Evolutionary conservation across 2,797 vertebrate species (phyloP).

Genomic region (Smutsia gigantea): DNA sequence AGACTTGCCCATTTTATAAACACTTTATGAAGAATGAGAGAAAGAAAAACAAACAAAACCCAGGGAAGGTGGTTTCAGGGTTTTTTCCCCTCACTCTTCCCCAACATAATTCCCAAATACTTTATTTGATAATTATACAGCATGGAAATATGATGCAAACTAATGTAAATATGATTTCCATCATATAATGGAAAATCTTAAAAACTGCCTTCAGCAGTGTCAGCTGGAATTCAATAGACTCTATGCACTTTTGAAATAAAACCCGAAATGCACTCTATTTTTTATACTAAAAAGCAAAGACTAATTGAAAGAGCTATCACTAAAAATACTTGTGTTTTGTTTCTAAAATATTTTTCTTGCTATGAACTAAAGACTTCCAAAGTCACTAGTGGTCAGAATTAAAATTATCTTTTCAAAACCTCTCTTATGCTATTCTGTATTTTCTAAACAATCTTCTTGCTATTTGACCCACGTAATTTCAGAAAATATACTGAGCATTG

Average conservation of each 20-base stretch:
- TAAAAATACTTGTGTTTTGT: conserved; percentile 68
- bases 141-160: conserved; percentile 74
- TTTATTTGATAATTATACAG: conserved; percentile 80
- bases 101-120: conserved; percentile 57
- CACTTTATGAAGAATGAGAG: conserved; percentile 54
- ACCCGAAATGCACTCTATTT: conserved; percentile 61
- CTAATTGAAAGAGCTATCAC: conserved; percentile 79
- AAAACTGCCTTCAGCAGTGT: conserved; percentile 65
- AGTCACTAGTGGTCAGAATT: conserved; percentile 81
- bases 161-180: conserved; percentile 78
- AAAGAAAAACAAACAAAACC: conserved; percentile 67
- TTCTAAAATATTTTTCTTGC: conserved; percentile 53
- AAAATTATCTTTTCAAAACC: conserved; percentile 78
- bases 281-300: conserved; percentile 68
- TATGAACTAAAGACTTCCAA: conserved; percentile 72
- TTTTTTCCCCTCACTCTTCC: not conserved
- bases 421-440: conserved; percentile 63
- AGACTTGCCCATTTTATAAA: conserved; percentile 66
- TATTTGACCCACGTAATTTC: conserved; percentile 83
- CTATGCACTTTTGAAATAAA: conserved; percentile 78
- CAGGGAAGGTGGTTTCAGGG: conserved; percentile 65
- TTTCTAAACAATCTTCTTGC: conserved; percentile 83
- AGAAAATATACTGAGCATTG: conserved; percentile 74
- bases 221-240: conserved; percentile 75
- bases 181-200: conserved; percentile 62